Conservation (phyloP, 23 tunicate genomes). For the Trididemnum miniatum region DNA sequence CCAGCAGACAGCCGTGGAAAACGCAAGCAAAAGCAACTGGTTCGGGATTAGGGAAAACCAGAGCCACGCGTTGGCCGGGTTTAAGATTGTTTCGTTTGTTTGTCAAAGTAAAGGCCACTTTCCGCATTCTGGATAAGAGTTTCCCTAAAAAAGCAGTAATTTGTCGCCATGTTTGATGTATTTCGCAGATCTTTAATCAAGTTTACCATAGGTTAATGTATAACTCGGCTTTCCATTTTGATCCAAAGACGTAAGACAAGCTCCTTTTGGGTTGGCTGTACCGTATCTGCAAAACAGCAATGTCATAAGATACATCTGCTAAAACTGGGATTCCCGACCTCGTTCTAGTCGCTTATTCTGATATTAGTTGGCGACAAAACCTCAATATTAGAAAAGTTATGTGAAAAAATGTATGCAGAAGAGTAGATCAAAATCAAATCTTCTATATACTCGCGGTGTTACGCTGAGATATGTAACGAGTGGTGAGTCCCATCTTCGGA, state of each 20-base stretch:
- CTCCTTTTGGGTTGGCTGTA: conserved; percentile 87
- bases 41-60: conserved; percentile 85
- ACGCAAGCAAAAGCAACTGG: conserved; percentile 71
- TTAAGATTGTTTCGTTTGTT: conserved; percentile 51
- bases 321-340: too few species aligned
- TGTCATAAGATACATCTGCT: too few species aligned
- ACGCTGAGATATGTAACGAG: too few species aligned
- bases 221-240: conserved; percentile 67
- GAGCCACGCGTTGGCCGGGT: conserved; percentile 78
- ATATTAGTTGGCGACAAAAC: too few species aligned
- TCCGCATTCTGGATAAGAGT: conserved; percentile 69
- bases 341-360: too few species aligned
- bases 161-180: too few species aligned
- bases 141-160: conserved; percentile 53
- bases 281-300: conserved; percentile 80
- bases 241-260: conserved; percentile 77
- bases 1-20: conserved; percentile 86
- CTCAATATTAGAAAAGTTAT: too few species aligned
- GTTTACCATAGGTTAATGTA: conserved; percentile 86
- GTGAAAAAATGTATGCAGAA: too few species aligned
- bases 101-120: conserved; percentile 68
- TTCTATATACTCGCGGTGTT: too few species aligned
- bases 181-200: background rate
- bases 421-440: too few species aligned
- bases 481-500: too few species aligned